phyloP scores from a whole-genome alignment of 2,797 vertebrate genomes.

The Gallinago nigripennis region DNA sequence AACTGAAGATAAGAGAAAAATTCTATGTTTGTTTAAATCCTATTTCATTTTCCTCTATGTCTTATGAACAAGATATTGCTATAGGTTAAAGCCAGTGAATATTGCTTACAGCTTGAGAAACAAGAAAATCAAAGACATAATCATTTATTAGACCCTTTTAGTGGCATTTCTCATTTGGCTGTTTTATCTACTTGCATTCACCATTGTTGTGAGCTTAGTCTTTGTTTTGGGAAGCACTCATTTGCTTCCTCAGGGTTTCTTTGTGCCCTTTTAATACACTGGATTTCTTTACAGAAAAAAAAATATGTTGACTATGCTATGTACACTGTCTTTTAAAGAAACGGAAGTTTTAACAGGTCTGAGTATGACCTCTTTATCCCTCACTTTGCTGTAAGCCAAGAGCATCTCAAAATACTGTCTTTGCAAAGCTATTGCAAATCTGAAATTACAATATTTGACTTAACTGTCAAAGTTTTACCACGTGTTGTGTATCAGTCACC shows the following conservation, averaged over 20 bases:
- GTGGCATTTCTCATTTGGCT: conserved; percentile 2
- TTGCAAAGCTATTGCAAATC: background rate
- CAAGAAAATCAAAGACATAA: conserved; percentile 27
- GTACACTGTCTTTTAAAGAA: background rate
- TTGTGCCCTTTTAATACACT: background rate
- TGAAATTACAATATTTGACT: background rate
- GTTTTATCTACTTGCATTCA: background rate
- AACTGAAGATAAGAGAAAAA: background rate
- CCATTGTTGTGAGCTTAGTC: background rate
- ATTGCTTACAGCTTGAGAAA: background rate
- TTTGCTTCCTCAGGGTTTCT: background rate
- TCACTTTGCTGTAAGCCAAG: background rate
- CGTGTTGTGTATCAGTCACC: background rate
- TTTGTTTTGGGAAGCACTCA: background rate
- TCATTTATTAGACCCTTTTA: background rate
- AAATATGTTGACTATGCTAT: background rate
- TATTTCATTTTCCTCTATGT: conserved; percentile 19
- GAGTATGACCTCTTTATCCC: background rate
- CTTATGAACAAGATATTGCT: background rate
- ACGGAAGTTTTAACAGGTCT: background rate
- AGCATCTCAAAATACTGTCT: background rate
- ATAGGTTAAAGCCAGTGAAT: conserved; percentile 10
- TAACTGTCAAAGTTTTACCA: background rate
- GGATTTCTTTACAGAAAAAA: background rate
- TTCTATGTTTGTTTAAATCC: background rate